Evolutionary conservation across 2,113 vertebrate genomes (phyloP).

Genomic region (Protobothrops flavoviridis): DNA sequence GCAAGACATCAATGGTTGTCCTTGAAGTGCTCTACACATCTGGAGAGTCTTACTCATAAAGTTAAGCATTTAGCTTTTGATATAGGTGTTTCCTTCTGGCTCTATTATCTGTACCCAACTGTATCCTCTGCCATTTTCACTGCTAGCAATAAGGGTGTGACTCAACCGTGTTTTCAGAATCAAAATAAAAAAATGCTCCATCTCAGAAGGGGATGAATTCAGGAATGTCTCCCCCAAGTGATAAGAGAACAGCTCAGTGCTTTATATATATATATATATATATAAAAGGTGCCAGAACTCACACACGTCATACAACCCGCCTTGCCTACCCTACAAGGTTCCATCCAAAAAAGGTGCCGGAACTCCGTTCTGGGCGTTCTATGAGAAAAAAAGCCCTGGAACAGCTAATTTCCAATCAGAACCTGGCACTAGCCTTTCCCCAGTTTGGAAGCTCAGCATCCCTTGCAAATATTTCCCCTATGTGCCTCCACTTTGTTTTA

Average conservation of each 20-base stretch:
- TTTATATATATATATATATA: too few relatives aligned
- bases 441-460: background rate
- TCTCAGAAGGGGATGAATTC: background rate
- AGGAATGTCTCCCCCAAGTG: background rate
- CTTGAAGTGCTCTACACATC: too few relatives aligned
- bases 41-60: too few relatives aligned
- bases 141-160: background rate
- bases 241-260: background rate
- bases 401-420: background rate
- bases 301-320: too few relatives aligned
- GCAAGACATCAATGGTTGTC: too few relatives aligned
- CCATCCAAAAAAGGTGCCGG: too few relatives aligned
- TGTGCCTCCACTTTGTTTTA: background rate
- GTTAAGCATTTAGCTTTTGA: background rate
- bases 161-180: background rate
- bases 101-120: background rate
- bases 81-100: background rate
- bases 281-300: too few relatives aligned
- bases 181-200: background rate
- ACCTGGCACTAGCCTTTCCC: background rate
- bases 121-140: background rate
- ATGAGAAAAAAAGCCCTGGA: background rate
- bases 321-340: too few relatives aligned
- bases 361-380: too few relatives aligned
- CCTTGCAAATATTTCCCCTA: background rate